A percentile compares a stretch with the other conserved stretches of the same genome.
Conservation (phyloP, 1,140 invertebrate species). For the Neomicropteryx cornuta region DNA sequence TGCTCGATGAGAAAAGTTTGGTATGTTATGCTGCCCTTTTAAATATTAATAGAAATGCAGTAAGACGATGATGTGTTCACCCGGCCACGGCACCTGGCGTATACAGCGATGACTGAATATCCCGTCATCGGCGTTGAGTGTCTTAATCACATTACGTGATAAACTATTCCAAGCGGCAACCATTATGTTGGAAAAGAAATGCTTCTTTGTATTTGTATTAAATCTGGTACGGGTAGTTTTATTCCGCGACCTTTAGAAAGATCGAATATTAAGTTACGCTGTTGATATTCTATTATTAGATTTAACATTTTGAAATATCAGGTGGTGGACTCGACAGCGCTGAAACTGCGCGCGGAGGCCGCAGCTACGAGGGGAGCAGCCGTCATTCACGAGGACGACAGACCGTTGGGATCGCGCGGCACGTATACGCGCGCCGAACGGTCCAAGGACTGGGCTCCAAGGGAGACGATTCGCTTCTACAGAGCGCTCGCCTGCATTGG, state of each 20-base stretch:
- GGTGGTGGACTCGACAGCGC: conserved; percentile 62
- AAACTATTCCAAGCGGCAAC: neutral
- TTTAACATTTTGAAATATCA: conserved; percentile 16
- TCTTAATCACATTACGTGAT: neutral
- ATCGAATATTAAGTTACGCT: neutral
- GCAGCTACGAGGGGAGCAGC: conserved; percentile 47
- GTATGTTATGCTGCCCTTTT: conserved; percentile 26
- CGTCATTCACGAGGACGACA: conserved; percentile 53
- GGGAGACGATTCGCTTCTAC: conserved; percentile 79
- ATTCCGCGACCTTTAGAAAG: neutral
- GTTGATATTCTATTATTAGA: neutral
- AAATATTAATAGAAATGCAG: neutral
- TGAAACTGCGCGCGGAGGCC: conserved; percentile 47
- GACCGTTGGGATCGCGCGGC: conserved; percentile 34
- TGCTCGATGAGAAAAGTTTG: conserved; percentile 78
- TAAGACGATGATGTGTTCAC: neutral
- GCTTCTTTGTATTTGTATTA: conserved; percentile 3
- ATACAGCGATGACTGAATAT: neutral
- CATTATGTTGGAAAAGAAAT: neutral
- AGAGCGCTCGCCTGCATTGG: conserved; percentile 76
- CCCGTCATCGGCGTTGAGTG: neutral
- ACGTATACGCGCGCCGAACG: conserved; percentile 52
- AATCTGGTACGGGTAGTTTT: neutral
- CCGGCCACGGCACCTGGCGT: neutral
- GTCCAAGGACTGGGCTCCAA: conserved; percentile 52